phyloP scores from a whole-genome alignment of 1,140 invertebrate species.

The Polypedilum pembai region DNA sequence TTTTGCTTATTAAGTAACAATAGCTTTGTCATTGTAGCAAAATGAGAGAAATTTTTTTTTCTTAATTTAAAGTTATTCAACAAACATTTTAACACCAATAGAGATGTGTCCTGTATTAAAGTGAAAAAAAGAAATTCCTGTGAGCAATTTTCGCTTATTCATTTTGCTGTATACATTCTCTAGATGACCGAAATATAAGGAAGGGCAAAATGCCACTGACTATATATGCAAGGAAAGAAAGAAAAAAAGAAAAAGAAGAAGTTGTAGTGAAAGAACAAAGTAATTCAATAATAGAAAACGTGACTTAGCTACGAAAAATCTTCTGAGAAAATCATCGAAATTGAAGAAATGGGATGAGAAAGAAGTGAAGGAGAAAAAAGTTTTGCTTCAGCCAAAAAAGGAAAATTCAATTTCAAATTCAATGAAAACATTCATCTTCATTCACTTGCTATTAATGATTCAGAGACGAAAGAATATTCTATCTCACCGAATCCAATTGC shows the following conservation, averaged over 20 bases:
- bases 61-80: neutral
- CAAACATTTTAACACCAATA: too few species aligned
- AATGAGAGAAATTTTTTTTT: neutral
- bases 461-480: too few species aligned
- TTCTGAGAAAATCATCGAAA: neutral
- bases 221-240: neutral
- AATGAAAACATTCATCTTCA: slow-evolving; percentile 12
- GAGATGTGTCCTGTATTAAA: too few species aligned
- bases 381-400: neutral
- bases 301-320: slow-evolving; percentile 19
- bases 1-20: slow-evolving; percentile 2
- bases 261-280: neutral
- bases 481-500: too few species aligned
- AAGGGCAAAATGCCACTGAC: neutral
- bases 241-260: neutral
- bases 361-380: too few species aligned
- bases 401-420: slow-evolving; percentile 2
- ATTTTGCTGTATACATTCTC: neutral
- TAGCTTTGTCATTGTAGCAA: neutral
- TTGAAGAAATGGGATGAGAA: too few species aligned
- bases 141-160: slow-evolving; percentile 11
- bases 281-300: slow-evolving; percentile 27
- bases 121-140: neutral
- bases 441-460: neutral
- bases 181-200: slow-evolving; percentile 7